These are phyloP conservation scores for Branchellion lobata DNA, from an alignment of 2,888 invertebrate genomes.

Conservation along the genomic window DNA sequence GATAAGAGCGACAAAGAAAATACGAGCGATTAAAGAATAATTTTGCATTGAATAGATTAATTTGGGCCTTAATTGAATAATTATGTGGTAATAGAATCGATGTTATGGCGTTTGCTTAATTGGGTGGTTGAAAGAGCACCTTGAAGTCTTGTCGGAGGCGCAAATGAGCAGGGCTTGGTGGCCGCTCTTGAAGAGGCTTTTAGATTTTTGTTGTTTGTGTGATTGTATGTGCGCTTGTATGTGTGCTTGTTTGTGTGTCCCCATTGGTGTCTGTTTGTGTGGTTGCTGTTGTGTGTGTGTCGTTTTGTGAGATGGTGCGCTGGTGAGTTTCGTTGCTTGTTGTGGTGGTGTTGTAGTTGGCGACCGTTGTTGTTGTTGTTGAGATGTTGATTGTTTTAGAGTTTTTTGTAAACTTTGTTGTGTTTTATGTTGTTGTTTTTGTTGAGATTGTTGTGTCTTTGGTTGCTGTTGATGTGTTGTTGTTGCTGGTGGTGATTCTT, in stretches of 20 bases:
- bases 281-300: neutral
- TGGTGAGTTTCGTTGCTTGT: neutral
- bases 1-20: neutral
- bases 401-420: neutral
- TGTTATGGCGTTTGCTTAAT: no score
- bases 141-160: slow-evolving; percentile 12
- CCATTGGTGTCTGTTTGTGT: neutral
- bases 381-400: neutral
- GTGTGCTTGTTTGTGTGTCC: slow-evolving; percentile 4
- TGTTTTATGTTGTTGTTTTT: neutral
- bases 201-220: no score
- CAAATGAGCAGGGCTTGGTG: slow-evolving; percentile 37
- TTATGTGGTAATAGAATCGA: no score
- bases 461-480: neutral
- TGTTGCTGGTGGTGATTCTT: neutral
- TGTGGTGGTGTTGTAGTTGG: neutral
- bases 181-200: neutral
- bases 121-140: no score
- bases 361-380: neutral
- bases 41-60: no score
- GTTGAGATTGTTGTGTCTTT: neutral
- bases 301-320: no score
- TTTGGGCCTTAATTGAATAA: no score
- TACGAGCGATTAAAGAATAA: no score
- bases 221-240: no score